phyloP scores from a whole-genome alignment of 2,113 vertebrate genomes.

The Phrynosoma blainvillii region DNA sequence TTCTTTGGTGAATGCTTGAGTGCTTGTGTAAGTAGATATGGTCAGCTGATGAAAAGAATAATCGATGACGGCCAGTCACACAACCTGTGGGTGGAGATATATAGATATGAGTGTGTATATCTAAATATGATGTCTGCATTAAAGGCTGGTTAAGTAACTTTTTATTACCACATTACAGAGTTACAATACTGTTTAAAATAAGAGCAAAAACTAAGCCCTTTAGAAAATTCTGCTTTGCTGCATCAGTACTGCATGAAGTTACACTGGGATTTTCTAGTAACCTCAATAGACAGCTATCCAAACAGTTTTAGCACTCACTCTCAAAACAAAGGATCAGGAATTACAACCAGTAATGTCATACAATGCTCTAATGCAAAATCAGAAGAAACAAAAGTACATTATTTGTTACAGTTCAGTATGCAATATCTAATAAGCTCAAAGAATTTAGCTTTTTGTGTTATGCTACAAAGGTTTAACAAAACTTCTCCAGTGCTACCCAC shows the following conservation, averaged over 20 bases:
- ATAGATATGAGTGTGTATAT: slow-evolving; percentile 1
- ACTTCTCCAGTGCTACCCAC: not conserved
- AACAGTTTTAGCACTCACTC: not conserved
- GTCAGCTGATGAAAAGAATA: slow-evolving; percentile 68
- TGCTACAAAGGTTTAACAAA: not conserved
- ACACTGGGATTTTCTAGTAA: slow-evolving; percentile 6
- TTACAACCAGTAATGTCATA: not conserved
- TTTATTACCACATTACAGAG: slow-evolving; percentile 52
- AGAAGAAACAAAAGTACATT: not conserved
- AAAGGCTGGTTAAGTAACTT: slow-evolving; percentile 52
- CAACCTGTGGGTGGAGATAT: slow-evolving; percentile 73
- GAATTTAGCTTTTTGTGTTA: not conserved
- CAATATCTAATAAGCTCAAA: not conserved
- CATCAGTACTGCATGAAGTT: slow-evolving; percentile 16
- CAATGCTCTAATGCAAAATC: not conserved
- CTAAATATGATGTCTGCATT: not conserved
- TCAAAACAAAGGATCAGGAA: not conserved
- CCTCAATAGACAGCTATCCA: not conserved
- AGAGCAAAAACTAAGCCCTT: slow-evolving; percentile 26
- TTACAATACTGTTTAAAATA: slow-evolving; percentile 43
- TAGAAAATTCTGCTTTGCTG: not conserved
- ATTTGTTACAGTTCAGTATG: not conserved
- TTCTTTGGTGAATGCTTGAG: slow-evolving; percentile 77
- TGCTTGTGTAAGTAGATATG: slow-evolving; percentile 71
- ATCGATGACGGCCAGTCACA: slow-evolving; percentile 54